phyloP scores from a whole-genome alignment of 2,113 vertebrate species.

The Sceloporus tristichus region DNA sequence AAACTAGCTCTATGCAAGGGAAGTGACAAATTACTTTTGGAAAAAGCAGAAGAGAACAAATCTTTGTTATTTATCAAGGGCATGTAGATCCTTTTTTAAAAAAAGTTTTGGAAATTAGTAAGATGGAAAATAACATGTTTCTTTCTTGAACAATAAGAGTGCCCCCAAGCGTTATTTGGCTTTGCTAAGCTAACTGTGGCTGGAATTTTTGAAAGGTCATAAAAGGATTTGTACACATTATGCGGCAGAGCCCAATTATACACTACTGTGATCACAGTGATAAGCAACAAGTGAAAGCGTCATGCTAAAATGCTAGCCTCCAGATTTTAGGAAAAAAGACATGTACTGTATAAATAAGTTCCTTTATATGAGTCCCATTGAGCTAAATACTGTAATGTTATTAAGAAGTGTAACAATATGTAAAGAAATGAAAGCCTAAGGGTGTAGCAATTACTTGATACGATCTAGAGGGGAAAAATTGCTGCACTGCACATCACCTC shows the following conservation, averaged over 20 bases:
- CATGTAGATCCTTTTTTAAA: constrained; percentile 30
- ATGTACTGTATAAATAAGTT: constrained; percentile 22
- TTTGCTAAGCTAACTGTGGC: constrained; percentile 66
- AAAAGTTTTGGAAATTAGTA: constrained; percentile 31
- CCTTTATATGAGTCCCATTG: constrained; percentile 37
- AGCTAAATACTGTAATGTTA: constrained; percentile 23
- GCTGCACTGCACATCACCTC: constrained; percentile 22
- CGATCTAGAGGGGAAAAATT: constrained; percentile 44
- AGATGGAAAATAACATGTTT: constrained; percentile 56
- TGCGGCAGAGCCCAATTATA: constrained; percentile 37
- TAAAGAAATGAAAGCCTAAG: constrained; percentile 45
- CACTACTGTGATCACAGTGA: constrained; percentile 51
- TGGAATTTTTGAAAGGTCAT: constrained; percentile 57
- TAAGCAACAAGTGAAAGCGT: constrained; percentile 52
- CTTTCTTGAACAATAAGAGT: constrained; percentile 59
- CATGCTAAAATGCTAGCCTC: constrained; percentile 31
- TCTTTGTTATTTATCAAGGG: constrained; percentile 54
- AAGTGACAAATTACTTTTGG: constrained; percentile 46
- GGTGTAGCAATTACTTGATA: constrained; percentile 67
- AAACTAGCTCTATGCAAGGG: constrained; percentile 42
- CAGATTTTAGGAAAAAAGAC: constrained; percentile 20
- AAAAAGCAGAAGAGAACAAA: constrained; percentile 48
- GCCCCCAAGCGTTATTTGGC: constrained; percentile 63
- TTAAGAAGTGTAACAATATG: constrained; percentile 2
- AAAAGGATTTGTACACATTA: constrained; percentile 47